A percentile compares a stretch with the other conserved stretches of the same genome.
These are phyloP conservation scores for Engraulis encrasicolus DNA, from an alignment of 2,113 vertebrate genomes.

Conservation along the genomic window DNA sequence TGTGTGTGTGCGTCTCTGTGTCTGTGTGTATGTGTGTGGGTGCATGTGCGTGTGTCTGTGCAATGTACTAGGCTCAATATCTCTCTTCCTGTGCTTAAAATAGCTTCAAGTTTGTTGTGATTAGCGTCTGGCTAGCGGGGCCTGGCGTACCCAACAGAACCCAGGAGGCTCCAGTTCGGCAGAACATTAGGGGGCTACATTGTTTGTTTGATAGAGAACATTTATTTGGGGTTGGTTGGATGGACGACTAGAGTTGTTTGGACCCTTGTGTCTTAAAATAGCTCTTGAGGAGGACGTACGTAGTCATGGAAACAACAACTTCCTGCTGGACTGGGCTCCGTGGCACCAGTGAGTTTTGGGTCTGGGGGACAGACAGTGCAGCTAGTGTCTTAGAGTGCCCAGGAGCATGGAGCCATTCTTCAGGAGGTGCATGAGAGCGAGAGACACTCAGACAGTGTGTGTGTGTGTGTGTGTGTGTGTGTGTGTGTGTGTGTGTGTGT, in stretches of 20 bases:
- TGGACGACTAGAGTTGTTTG: constrained; percentile 51
- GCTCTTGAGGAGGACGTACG: constrained; percentile 62
- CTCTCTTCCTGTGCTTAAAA: constrained; percentile 39
- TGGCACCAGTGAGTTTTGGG: constrained; percentile 68
- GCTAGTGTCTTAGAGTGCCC: constrained; percentile 73
- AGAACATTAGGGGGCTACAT: constrained; percentile 55
- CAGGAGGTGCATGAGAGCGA: constrained; percentile 16
- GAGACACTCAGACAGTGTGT: not conserved
- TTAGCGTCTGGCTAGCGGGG: constrained; percentile 40
- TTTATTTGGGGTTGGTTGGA: constrained; percentile 44
- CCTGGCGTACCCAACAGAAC: constrained; percentile 49
- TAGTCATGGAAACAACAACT: constrained; percentile 81
- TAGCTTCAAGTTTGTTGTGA: constrained; percentile 50
- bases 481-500: not conserved
- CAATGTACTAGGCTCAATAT: not conserved
- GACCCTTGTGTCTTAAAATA: constrained; percentile 76
- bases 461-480: not conserved
- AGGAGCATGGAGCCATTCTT: constrained; percentile 49
- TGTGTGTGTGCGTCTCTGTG: too few species aligned
- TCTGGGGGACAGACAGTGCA: constrained; percentile 67
- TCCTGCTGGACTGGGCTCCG: constrained; percentile 64
- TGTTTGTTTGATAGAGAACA: constrained; percentile 48
- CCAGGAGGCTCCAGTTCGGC: constrained; percentile 53
- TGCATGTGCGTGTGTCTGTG: constrained; percentile 18
- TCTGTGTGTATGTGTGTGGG: too few species aligned